These are phyloP conservation scores for Actinostola sp. DNA, from an alignment of 92 coral and sea anemone genomes.

Conservation along the genomic window DNA sequence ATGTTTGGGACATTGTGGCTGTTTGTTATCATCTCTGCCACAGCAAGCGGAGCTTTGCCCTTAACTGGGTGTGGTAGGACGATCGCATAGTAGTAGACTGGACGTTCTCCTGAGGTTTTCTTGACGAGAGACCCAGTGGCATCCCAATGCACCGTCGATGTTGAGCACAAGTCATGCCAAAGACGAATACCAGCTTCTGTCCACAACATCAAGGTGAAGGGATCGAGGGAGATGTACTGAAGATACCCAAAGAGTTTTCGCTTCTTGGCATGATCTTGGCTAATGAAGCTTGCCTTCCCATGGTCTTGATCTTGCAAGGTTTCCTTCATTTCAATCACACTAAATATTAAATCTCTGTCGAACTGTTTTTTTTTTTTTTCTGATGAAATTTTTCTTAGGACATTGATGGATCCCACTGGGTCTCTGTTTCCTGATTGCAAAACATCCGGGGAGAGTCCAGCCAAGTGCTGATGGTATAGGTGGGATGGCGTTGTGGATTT, in stretches of 20 bases:
- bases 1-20: slow-evolving; percentile 27
- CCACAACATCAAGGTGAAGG: no score
- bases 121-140: slow-evolving; percentile 51
- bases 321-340: no score
- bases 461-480: slow-evolving; percentile 6
- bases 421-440: slow-evolving; percentile 25
- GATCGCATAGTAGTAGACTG: slow-evolving; percentile 37
- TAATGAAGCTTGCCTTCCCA: no score
- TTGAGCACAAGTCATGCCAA: slow-evolving; percentile 30
- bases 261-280: no score
- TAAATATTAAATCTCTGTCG: no score
- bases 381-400: slow-evolving; percentile 13
- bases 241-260: no score
- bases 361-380: slow-evolving; percentile 15
- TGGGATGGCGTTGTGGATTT: slow-evolving; percentile 11
- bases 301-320: no score
- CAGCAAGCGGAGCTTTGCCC: slow-evolving; percentile 42
- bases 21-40: slow-evolving; percentile 54
- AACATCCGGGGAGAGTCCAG: not conserved
- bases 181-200: slow-evolving; percentile 46
- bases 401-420: not conserved
- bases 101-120: not conserved
- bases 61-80: slow-evolving; percentile 39
- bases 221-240: no score
- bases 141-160: slow-evolving; percentile 36